Conservation (phyloP, 2,113 vertebrate species). For the Xenopus borealis region DNA sequence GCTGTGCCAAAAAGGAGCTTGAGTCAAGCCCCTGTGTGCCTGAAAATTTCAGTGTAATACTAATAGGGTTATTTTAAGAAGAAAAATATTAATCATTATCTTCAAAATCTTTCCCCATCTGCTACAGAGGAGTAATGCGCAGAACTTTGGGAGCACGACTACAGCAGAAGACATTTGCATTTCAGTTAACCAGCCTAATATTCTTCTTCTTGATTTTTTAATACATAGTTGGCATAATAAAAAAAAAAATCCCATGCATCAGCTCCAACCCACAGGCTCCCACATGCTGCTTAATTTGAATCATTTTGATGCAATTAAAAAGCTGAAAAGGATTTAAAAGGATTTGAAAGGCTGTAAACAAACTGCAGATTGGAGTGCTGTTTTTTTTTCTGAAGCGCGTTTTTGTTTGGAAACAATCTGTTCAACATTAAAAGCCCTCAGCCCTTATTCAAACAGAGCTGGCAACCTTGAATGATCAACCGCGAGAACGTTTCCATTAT, state of each 20-base stretch:
- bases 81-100: not conserved
- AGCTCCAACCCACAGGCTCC: slow-evolving; percentile 16
- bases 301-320: slow-evolving; percentile 46
- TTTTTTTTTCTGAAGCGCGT: slow-evolving; percentile 26
- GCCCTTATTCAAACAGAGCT: slow-evolving; percentile 40
- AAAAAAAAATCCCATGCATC: slow-evolving; percentile 20
- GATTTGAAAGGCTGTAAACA: slow-evolving; percentile 44
- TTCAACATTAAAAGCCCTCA: slow-evolving; percentile 45
- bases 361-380: slow-evolving; percentile 41
- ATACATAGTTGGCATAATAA: not conserved
- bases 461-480: slow-evolving; percentile 42
- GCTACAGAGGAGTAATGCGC: not conserved
- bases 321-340: slow-evolving; percentile 44
- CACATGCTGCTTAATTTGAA: slow-evolving; percentile 38
- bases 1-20: too few relatives aligned
- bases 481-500: slow-evolving; percentile 28
- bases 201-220: slow-evolving; percentile 3
- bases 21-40: not conserved
- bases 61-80: not conserved
- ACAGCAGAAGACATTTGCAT: not conserved
- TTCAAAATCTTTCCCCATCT: not conserved
- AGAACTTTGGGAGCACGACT: not conserved
- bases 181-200: slow-evolving; percentile 18
- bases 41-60: not conserved
- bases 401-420: slow-evolving; percentile 47